Base-by-base conservation (phyloP, 1,140 invertebrate species). In the Zaprionus nigranus region DNA sequence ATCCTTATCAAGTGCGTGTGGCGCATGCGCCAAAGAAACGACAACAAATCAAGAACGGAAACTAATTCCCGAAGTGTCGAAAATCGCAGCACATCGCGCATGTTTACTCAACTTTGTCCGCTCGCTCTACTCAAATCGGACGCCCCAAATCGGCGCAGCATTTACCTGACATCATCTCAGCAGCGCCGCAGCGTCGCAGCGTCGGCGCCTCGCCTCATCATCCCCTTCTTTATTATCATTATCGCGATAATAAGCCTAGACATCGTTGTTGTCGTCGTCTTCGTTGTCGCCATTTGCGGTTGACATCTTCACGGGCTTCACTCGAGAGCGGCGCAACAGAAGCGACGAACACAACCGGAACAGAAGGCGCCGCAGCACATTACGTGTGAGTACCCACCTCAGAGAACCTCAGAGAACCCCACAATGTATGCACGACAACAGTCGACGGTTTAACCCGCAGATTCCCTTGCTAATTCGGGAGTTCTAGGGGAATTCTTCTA, bases 221-320 rank as follows among this genome's bases (percentile, higher is more conserved):
- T 26, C 51, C 26, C 40, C 40, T 17, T 46, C 40, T 46, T 56
- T 34, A 58, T 66, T 46, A 61, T 58, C 62, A 15, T 49, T 51
- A 72, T 54, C 38, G 53, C 24, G 60, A 60, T 75, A 54, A 65
- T 56, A 59, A 64, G 53, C 65, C 60, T 56, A 40, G 34, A 53
- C 65, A 36, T 40, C 22, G 63, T 46, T 17, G n/a, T 46, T 17
- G n/a, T 17, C 40, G 40, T 17, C 40, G n/a, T 17, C 40, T n/a
- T 43, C 53, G 65, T 28, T 56, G 64, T 86, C 82, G 69, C 38
- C 30, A 68, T 73, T 84, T 87, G 83, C 84, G 83, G 83, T 88
- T 87, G 54, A 72, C 75, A 84, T 81, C 70, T 80, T 87, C 83
- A 66, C 81, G 81, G 84, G 81, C 77, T 80, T 82, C 69, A 75